Percentiles rank a stretch among this genome's conserved stretches.
Evolutionary conservation across 2,113 vertebrate species (phyloP).

Genomic region (Haliaeetus leucogaster): DNA sequence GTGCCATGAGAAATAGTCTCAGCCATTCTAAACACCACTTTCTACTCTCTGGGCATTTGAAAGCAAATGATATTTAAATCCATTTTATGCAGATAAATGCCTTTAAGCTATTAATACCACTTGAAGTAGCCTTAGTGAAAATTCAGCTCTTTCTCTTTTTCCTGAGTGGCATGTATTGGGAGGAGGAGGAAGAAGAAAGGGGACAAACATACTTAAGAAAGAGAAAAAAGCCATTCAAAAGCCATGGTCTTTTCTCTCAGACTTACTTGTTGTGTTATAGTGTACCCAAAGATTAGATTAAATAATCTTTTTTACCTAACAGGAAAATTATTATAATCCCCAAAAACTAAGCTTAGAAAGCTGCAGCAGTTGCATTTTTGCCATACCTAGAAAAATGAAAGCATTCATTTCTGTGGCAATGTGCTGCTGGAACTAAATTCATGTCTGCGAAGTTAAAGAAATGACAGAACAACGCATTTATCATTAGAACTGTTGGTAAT

Average conservation of each 20-base stretch:
- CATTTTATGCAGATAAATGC: neutral
- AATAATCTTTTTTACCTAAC: neutral
- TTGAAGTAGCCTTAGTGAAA: neutral
- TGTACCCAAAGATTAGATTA: neutral
- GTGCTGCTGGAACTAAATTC: neutral
- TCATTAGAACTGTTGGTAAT: neutral
- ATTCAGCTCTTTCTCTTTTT: neutral
- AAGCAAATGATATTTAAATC: neutral
- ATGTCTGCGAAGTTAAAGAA: neutral
- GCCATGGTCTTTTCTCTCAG: rapidly evolving
- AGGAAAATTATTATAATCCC: neutral
- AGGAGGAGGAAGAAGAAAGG: neutral
- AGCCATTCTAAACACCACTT: neutral
- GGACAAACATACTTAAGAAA: neutral
- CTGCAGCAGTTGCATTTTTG: neutral
- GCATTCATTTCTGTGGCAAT: neutral
- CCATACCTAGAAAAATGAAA: neutral
- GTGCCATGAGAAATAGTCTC: neutral
- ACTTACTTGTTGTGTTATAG: neutral
- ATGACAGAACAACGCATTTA: neutral
- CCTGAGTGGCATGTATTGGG: neutral
- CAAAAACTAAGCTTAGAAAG: neutral
- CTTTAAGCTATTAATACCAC: neutral
- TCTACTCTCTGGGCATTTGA: neutral
- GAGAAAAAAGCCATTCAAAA: neutral